A percentile compares a stretch with the other conserved stretches of the same genome.
Evolutionary conservation across 2,797 vertebrate species (phyloP).

Genomic region (Rhabdophis nuchalis): DNA sequence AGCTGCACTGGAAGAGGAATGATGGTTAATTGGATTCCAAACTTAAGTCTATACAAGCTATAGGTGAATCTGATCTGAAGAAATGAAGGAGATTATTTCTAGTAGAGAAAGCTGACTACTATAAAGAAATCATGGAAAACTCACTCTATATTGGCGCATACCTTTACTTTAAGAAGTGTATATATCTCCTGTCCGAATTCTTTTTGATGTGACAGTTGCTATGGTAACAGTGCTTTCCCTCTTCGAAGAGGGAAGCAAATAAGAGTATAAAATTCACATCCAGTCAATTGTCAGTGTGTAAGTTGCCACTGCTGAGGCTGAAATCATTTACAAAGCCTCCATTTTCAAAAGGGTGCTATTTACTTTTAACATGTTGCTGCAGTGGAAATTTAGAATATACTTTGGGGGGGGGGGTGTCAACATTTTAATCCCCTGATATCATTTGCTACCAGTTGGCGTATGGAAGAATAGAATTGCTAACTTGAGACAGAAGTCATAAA

Average conservation of each 20-base stretch:
- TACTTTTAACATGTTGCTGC: conserved; percentile 9
- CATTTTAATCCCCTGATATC: not conserved
- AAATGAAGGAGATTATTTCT: not conserved
- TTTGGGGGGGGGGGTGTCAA: not conserved
- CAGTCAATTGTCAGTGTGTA: conserved; percentile 10
- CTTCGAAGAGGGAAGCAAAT: conserved; percentile 22
- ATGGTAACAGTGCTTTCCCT: not conserved
- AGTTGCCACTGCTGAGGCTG: conserved; percentile 8
- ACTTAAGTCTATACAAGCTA: not conserved
- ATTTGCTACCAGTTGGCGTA: conserved; percentile 2
- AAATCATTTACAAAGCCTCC: conserved; percentile 43
- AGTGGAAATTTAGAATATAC: not conserved
- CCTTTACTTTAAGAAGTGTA: conserved; percentile 11
- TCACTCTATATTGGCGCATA: not conserved
- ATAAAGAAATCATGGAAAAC: not conserved
- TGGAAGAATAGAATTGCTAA: conserved; percentile 31
- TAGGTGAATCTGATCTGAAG: not conserved
- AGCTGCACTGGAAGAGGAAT: not conserved
- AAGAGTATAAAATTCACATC: conserved; percentile 14
- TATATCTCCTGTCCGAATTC: conserved; percentile 1
- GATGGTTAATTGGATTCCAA: not conserved
- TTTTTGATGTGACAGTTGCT: conserved; percentile 20
- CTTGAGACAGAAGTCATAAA: not conserved
- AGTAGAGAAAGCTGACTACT: not conserved
- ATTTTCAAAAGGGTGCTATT: conserved; percentile 20